phyloP scores from a whole-genome alignment of 2,113 vertebrate genomes.

The Amblyornis subalaris region DNA sequence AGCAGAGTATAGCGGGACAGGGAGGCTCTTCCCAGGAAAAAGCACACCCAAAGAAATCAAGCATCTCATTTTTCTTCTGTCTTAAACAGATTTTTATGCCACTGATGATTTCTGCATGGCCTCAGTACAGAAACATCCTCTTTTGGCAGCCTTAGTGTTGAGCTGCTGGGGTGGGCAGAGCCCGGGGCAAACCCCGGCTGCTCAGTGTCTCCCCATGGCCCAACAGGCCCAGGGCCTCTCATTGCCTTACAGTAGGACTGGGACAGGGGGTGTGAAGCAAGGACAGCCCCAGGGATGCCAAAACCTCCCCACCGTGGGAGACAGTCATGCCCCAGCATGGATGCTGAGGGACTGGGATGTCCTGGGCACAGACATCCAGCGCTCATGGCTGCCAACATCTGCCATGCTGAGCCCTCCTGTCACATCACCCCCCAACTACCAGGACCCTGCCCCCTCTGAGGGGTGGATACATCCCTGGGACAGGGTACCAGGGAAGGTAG shows the following conservation, averaged over 20 bases:
- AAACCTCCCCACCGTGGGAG: rapidly evolving
- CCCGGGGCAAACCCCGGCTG: not conserved
- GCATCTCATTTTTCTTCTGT: not conserved
- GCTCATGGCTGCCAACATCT: rapidly evolving
- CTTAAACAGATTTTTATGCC: not conserved
- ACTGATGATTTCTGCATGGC: not conserved
- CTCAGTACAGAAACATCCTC: not conserved
- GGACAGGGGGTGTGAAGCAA: not conserved
- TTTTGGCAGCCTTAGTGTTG: not conserved
- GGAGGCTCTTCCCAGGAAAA: not conserved
- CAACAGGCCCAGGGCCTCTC: not conserved
- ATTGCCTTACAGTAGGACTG: not conserved
- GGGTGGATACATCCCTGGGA: not conserved
- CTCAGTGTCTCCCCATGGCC: not conserved
- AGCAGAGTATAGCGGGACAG: not conserved
- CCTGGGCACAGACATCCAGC: rapidly evolving
- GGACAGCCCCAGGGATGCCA: not conserved
- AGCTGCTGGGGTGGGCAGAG: not conserved
- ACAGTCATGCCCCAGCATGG: not conserved
- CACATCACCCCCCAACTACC: rapidly evolving
- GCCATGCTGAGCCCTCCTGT: rapidly evolving
- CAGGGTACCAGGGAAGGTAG: too few species aligned
- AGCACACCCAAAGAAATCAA: not conserved
- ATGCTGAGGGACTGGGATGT: not conserved
- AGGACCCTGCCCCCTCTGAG: not conserved